Evolutionary conservation across 2,888 invertebrate genomes (phyloP), one percentile per base, ranked within the genome.

Genomic region (Meteorus cinctellus): DNA sequence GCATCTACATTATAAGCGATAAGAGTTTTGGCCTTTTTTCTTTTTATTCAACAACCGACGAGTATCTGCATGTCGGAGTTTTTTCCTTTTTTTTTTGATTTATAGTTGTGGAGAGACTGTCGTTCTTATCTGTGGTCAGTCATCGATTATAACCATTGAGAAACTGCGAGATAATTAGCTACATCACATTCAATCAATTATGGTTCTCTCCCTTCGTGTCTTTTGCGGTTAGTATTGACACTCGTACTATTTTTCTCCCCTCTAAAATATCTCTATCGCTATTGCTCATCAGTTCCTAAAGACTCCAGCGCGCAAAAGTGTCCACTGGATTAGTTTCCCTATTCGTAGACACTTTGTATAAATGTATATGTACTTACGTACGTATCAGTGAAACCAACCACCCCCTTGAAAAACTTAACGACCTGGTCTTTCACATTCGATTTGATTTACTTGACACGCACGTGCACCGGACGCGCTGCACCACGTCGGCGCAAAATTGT

Each of bases 391-490:
- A 48, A 48, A n/a, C n/a, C n/a, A 14, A 14, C 55, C 55, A 55
- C 24, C 71, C 63, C 60, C n/a, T 63, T 63, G 75, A 71, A 71
- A 76, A 72, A 68, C 36, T 48, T 63, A 76, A 76, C 60, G 68
- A 72, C 41, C 34, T 19, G 60, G 36, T 66, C 36, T 31, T 34
- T 36, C 60, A 60, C 31, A 62, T 84, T 84, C 82, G 79, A 78
- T 76, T 79, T 84, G 85, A 84, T 85, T 84, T 85, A 84, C 83
- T 82, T 78, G 80, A 83, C 66, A 67, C 82, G 80, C 84, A 82
- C 84, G 84, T 83, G 84, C 81, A 78, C 79, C 80, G 71, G 60
- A 63, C 75, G 67, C 71, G 65, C 68, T 71, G 66, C 75, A 67
- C 74, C 62, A 41, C 27, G 41, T 29, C 34, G 29, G 76, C 81